Evolutionary conservation across 2,113 vertebrate species (phyloP).

Genomic region (Pteruthius melanotis): DNA sequence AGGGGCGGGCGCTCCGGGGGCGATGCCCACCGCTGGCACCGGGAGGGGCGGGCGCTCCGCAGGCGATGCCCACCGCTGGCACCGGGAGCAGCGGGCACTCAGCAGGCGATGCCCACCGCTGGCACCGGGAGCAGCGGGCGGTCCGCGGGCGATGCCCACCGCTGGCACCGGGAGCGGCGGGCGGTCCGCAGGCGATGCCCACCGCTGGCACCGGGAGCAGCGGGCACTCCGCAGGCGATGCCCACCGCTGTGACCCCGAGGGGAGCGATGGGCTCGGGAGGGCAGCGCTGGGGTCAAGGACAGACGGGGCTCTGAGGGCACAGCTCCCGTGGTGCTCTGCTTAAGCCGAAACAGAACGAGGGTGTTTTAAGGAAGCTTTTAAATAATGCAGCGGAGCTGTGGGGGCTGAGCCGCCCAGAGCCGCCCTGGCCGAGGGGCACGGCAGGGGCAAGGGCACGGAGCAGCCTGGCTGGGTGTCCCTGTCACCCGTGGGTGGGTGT

Average conservation of each 20-base stretch:
- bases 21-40: fast-evolving
- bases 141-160: fast-evolving
- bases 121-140: no score
- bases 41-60: not conserved
- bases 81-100: no score
- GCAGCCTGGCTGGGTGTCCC: not conserved
- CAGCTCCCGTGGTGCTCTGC: fast-evolving
- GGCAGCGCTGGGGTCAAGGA: not conserved
- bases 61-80: fast-evolving
- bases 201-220: not conserved
- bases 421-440: fast-evolving
- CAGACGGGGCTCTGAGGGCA: not conserved
- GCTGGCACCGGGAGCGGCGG: fast-evolving
- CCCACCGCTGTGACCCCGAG: not conserved
- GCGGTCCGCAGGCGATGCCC: fast-evolving
- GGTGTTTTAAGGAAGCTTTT: not conserved
- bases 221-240: fast-evolving
- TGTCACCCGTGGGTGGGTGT: not conserved
- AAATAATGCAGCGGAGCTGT: fast-evolving
- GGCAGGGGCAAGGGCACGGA: fast-evolving
- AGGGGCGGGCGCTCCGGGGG: not conserved
- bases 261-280: not conserved
- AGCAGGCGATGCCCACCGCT: fast-evolving
- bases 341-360: not conserved
- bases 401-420: not conserved